Base-by-base conservation (phyloP, 2,888 invertebrate species). In the Thysanoteuthis rhombus region DNA sequence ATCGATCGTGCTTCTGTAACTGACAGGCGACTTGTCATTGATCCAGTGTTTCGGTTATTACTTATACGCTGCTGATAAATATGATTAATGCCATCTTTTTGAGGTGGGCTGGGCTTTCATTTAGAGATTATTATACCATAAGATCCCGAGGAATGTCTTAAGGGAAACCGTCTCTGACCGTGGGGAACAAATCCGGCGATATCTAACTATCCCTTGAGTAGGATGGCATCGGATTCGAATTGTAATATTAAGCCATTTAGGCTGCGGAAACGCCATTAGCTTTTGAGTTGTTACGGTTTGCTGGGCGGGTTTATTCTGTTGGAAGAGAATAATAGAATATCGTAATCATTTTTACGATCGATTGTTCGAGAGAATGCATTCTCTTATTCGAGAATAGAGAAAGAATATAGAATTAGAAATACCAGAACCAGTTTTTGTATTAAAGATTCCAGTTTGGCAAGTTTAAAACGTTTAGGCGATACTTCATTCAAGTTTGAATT, bases 21-120 rank as follows among this genome's bases (percentile, higher is more conserved):
- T 92, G 92, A 92, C 92, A 92, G 92, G 42, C 92, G 92, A 45
- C 92, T 40, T 92, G 92, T 92, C 92, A 92, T 92, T 92, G 92
- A 92, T 92, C 92, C 92, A 92, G 32, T 22, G 45, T 45, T 40
- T 39, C 42, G 92, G 42, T 75, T n/a, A 75, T 75, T 22, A 52
- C 52, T 52, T 75, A 75, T 75, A 75, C 75, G 75, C n/a, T 36
- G 36, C 75, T 36, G 75, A 75, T 58, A 58, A 58, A 58, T 75
- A 75, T 75, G 75, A 75, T 75, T 75, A 75, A 75, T 75, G 75
- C 75, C 36, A 75, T 75, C 75, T 75, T 75, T n/a, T 0, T n/a
- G 36, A 75, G 75, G 75, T 75, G 75, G 75, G 75, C n/a, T 19
- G 75, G 75, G 75, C 75, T n/a, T n/a, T 75, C n/a, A 75, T 75